Conservation (phyloP, 2,113 vertebrate species). For the Arenaria interpres region DNA sequence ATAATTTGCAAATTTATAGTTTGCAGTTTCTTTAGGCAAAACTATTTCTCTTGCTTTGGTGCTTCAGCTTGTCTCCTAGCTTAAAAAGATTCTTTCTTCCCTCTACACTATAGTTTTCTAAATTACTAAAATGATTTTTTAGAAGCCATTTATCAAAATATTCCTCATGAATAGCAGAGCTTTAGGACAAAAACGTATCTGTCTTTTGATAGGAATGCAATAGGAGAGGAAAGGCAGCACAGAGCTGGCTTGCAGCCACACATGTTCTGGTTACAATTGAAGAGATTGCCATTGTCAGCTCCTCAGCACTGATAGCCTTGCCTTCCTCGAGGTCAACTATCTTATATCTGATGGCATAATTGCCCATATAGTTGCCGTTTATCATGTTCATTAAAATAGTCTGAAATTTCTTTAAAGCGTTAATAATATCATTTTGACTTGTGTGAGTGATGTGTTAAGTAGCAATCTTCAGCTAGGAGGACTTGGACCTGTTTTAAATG, state of each 20-base stretch:
- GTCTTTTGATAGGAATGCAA: background rate
- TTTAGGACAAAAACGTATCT: background rate
- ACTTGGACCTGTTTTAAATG: background rate
- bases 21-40: background rate
- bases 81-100: background rate
- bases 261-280: background rate
- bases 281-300: background rate
- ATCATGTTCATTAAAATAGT: background rate
- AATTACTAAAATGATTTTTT: background rate
- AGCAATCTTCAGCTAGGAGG: background rate
- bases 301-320: background rate
- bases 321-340: background rate
- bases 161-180: background rate
- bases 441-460: background rate
- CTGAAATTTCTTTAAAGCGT: background rate
- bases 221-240: background rate
- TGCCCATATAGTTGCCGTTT: background rate
- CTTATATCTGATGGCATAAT: background rate
- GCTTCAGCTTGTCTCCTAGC: background rate
- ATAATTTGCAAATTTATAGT: background rate
- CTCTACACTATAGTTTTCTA: background rate
- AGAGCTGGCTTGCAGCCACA: background rate
- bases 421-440: background rate
- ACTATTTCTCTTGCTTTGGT: background rate
- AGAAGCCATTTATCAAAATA: background rate